Base-by-base conservation (phyloP, 2,888 invertebrate species). In the Phasia obesa region DNA sequence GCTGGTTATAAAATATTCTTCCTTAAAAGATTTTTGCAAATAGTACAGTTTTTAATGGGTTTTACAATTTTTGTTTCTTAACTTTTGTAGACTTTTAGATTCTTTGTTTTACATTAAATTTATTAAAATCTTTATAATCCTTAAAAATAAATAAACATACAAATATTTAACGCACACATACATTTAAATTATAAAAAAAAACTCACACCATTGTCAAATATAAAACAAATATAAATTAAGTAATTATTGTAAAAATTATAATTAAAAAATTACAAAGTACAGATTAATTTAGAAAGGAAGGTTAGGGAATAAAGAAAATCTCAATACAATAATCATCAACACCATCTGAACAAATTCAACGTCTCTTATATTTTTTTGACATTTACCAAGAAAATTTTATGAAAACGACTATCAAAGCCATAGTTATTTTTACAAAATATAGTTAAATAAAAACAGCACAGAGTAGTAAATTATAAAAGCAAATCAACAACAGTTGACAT, bases 401-500 rank as follows among this genome's bases (percentile, higher is more conserved):
- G 9, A 11, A 57, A 19, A n/a, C n/a, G n/a, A n/a, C n/a, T 35
- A 35, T 47, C 19, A 57, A 55, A 47, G 47, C 15, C 25, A 23
- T 47, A 55, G 23, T 53, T 71, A 42, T 60, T 3, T 49, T 6
- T 31, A 11, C 4, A 2, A 11, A 35, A 35, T 35, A 35, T 64
- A 4, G 23, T 44, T 42, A 31, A 21, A 44, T 15, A 62, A 31
- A 64, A 44, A 57, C 57, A 65, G 55, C 57, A 47, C 44, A 47
- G 17, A 17, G 19, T 23, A 55, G 64, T n/a, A 65, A 57, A 47
- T 65, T 51, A 65, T 25, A 57, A 47, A 57, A 44, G 31, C 5
- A 62, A 23, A 6, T 64, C 47, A 47, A 23, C 64, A 64, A 31
- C 44, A 65, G 35, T 57, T 65, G 47, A 57, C 65, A 74, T 74